Evolutionary conservation across 2,888 invertebrate species (phyloP).

Genomic region (Petrolisthes manimaculis): DNA sequence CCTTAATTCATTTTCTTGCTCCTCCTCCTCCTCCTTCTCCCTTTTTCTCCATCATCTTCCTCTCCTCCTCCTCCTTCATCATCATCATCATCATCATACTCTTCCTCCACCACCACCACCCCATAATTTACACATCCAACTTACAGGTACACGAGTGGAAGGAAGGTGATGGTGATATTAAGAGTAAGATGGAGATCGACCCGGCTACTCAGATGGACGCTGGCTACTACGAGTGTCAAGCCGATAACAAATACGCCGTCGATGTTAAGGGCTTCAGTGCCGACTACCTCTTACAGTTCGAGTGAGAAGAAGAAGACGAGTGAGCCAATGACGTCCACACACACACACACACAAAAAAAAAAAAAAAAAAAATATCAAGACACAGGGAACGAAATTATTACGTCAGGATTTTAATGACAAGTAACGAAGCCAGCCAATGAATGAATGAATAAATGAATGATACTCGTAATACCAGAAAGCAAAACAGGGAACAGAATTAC

Average conservation of each 20-base stretch:
- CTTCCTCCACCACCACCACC: neutral
- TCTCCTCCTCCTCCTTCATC: neutral
- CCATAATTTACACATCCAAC: neutral
- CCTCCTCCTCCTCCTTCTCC: neutral
- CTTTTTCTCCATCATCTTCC: neutral
- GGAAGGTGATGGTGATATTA: slow-evolving; percentile 82
- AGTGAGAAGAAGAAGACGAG: no score
- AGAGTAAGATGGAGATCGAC: slow-evolving; percentile 93
- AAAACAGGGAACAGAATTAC: no score
- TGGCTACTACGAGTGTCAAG: slow-evolving; percentile 93
- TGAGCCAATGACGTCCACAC: no score
- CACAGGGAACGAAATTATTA: neutral
- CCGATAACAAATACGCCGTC: slow-evolving; percentile 93
- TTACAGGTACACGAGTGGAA: slow-evolving; percentile 79
- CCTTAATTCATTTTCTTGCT: neutral
- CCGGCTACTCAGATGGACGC: slow-evolving; percentile 96
- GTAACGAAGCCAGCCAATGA: neutral
- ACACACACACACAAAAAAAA: no score
- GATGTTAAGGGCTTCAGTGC: slow-evolving; percentile 92
- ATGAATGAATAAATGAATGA: no score
- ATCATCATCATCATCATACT: neutral
- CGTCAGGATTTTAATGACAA: neutral
- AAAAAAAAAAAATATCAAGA: neutral
- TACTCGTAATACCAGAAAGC: no score
- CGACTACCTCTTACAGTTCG: slow-evolving; percentile 91